These are phyloP conservation scores for Chelon labrosus DNA, from an alignment of 2,797 vertebrate genomes.

Conservation along the genomic window DNA sequence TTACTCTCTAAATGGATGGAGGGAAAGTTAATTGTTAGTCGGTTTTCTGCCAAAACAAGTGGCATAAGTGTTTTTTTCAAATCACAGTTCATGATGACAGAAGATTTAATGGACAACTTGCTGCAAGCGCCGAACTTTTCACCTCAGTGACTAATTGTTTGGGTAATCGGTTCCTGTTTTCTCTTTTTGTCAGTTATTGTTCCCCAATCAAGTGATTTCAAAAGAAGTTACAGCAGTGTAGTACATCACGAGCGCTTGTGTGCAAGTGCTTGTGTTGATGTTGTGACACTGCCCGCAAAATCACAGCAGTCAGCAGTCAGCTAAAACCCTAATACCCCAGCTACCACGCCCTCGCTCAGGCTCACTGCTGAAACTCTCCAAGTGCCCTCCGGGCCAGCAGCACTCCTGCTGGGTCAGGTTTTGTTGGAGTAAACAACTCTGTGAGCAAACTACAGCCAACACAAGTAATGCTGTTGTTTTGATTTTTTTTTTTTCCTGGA, in stretches of 20 bases:
- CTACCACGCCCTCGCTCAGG: conserved; percentile 48
- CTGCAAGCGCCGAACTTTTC: conserved; percentile 20
- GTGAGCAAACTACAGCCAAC: conserved; percentile 29
- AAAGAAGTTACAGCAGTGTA: conserved; percentile 29
- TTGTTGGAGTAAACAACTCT: conserved; percentile 48
- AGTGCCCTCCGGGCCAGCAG: conserved; percentile 19
- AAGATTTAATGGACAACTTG: conserved; percentile 2
- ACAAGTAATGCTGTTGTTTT: conserved; percentile 20
- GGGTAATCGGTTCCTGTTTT: conserved; percentile 43
- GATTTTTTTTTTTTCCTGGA: conserved; percentile 26
- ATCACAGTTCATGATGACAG: background rate
- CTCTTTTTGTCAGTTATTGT: conserved; percentile 42
- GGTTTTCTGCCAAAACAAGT: background rate
- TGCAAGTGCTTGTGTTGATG: conserved; percentile 14
- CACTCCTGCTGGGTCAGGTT: conserved; percentile 54
- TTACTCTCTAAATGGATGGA: background rate
- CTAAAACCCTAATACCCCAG: conserved; percentile 49
- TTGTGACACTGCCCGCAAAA: conserved; percentile 48
- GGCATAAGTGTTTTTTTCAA: background rate
- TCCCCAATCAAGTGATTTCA: conserved; percentile 40
- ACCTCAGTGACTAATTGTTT: conserved; percentile 25
- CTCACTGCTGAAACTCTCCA: conserved; percentile 13
- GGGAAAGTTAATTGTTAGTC: background rate
- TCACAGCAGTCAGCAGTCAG: conserved; percentile 30
- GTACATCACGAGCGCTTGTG: conserved; percentile 12